Conservation (phyloP, 2,888 invertebrate genomes). For the Amiota communis region DNA sequence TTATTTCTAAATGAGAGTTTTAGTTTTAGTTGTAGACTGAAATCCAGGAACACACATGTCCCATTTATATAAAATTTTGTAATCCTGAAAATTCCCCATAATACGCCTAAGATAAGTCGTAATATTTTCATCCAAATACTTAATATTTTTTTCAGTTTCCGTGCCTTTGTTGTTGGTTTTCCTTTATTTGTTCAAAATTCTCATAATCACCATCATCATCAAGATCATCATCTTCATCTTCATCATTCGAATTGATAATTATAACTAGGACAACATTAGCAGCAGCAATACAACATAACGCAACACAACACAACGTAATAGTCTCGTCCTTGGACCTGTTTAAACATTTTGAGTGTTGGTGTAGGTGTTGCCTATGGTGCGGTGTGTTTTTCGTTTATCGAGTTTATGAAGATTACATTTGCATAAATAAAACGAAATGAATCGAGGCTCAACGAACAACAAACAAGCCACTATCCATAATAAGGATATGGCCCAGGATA, state of each 20-base stretch:
- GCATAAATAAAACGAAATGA: slow-evolving; percentile 24
- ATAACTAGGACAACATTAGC: not conserved
- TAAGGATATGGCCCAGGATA: slow-evolving; percentile 30
- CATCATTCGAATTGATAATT: not conserved
- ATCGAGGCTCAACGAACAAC: not conserved
- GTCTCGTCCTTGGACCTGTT: slow-evolving; percentile 16
- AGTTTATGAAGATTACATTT: slow-evolving; percentile 37
- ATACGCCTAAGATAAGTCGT: no score
- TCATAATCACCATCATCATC: no score
- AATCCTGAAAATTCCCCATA: no score
- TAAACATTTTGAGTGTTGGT: slow-evolving; percentile 11
- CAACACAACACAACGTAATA: slow-evolving; percentile 4
- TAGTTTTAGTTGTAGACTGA: no score
- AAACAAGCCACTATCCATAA: not conserved
- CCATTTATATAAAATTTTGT: no score
- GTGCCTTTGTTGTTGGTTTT: slow-evolving; percentile 34
- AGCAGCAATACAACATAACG: not conserved
- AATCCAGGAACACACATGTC: no score
- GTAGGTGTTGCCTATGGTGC: slow-evolving; percentile 5
- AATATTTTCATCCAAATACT: no score
- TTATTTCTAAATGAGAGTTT: no score
- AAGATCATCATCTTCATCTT: slow-evolving; percentile 17
- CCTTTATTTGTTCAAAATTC: slow-evolving; percentile 1
- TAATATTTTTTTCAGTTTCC: slow-evolving; percentile 14
- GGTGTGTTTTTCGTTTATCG: slow-evolving; percentile 13